phyloP scores from a whole-genome alignment of 1,140 invertebrate genomes.

The Cyrtorhinus lividipennis region DNA sequence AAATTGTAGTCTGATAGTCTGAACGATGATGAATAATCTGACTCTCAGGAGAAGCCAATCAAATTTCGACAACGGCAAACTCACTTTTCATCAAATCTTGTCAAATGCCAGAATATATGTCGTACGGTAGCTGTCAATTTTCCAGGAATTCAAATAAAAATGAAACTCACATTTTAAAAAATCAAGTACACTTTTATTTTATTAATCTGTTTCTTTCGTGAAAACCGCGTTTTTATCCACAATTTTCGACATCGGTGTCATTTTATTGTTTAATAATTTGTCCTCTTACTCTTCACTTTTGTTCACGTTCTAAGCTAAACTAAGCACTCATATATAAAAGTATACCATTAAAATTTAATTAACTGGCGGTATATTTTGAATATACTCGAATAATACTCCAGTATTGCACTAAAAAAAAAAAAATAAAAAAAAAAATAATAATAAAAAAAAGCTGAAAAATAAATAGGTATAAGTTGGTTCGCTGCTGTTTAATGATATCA shows the following conservation, averaged over 20 bases:
- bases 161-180: too few relatives aligned
- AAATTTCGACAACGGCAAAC: too few relatives aligned
- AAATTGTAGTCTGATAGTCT: too few relatives aligned
- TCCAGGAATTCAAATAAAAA: too few relatives aligned
- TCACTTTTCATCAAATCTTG: too few relatives aligned
- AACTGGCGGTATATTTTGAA: background rate
- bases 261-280: background rate
- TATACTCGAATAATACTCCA: background rate
- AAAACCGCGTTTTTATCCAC: background rate
- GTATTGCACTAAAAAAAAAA: background rate
- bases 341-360: background rate
- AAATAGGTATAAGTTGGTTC: background rate
- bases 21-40: too few relatives aligned
- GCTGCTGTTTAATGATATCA: background rate
- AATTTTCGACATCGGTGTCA: background rate
- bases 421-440: background rate
- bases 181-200: background rate
- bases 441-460: background rate
- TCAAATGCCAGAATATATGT: too few relatives aligned
- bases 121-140: too few relatives aligned
- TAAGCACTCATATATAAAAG: background rate
- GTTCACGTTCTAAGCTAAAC: background rate
- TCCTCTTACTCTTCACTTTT: too few relatives aligned
- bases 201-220: background rate
- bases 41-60: too few relatives aligned